Evolutionary conservation across 2,888 invertebrate genomes (phyloP).

Genomic region (Seira musarum): DNA sequence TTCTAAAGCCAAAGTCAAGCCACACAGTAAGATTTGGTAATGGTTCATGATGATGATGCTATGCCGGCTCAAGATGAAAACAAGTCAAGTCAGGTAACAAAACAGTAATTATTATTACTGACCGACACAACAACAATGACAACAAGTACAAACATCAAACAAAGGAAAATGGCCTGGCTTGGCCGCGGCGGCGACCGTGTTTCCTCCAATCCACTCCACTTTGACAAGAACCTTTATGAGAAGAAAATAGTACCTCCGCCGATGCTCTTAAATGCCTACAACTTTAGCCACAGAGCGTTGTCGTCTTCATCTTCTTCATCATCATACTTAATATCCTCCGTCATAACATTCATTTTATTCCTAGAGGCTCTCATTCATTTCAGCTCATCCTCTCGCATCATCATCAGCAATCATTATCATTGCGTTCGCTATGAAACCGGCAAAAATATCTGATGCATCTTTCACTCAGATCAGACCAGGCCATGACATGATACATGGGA

Average conservation of each 20-base stretch:
- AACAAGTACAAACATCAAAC: conserved; percentile 17
- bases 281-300: neutral
- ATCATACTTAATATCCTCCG: neutral
- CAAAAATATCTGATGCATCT: neutral
- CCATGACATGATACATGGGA: neutral
- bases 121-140: conserved; percentile 42
- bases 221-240: neutral
- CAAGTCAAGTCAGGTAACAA: conserved; percentile 60
- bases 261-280: neutral
- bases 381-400: neutral
- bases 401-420: neutral
- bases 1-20: neutral
- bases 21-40: neutral
- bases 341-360: neutral
- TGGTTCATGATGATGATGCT: neutral
- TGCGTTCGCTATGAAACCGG: neutral
- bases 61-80: conserved; percentile 27
- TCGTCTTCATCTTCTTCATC: too few species aligned
- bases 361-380: neutral
- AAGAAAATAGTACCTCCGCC: neutral
- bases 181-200: conserved; percentile 34
- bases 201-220: conserved; percentile 40
- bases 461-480: too few species aligned
- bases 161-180: conserved; percentile 23
- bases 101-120: conserved; percentile 30